phyloP scores from a whole-genome alignment of 2,113 vertebrate genomes.

The Elgaria multicarinata region DNA sequence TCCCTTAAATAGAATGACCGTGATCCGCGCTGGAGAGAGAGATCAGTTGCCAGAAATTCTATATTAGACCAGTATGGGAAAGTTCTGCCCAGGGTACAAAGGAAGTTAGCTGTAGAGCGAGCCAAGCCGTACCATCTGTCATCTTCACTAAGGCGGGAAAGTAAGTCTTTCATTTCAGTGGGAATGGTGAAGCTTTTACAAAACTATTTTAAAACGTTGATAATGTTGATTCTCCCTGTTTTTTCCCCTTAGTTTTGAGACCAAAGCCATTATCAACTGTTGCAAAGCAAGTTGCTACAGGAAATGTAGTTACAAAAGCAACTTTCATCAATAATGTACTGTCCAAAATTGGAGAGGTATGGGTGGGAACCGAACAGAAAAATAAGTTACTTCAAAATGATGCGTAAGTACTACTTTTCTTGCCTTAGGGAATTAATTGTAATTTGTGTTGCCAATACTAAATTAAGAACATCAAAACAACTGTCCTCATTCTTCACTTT shows the following conservation, averaged over 20 bases:
- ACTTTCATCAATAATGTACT: constrained; percentile 89
- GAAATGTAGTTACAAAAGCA: constrained; percentile 87
- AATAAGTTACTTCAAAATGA: constrained; percentile 64
- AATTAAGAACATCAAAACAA: background rate
- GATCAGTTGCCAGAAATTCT: constrained; percentile 87
- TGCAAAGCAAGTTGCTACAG: constrained; percentile 79
- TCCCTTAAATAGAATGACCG: constrained; percentile 81
- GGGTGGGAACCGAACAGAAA: constrained; percentile 78
- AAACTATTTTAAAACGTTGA: background rate
- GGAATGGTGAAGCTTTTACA: background rate
- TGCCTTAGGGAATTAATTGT: background rate
- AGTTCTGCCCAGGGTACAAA: constrained; percentile 89
- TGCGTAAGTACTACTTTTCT: constrained; percentile 73
- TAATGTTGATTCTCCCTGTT: background rate
- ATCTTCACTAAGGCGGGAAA: constrained; percentile 82
- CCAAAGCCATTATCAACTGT: constrained; percentile 91
- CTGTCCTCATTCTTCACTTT: background rate
- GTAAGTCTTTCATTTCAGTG: constrained; percentile 66
- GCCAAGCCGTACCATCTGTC: constrained; percentile 87
- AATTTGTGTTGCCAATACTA: background rate
- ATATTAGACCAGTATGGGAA: constrained; percentile 90
- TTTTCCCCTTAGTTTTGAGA: constrained; percentile 83
- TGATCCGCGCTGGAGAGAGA: constrained; percentile 87
- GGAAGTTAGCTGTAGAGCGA: constrained; percentile 88
- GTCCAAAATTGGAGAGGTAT: constrained; percentile 91